phyloP scores from a whole-genome alignment of 2,888 invertebrate species.

The Hypsopygia costalis region DNA sequence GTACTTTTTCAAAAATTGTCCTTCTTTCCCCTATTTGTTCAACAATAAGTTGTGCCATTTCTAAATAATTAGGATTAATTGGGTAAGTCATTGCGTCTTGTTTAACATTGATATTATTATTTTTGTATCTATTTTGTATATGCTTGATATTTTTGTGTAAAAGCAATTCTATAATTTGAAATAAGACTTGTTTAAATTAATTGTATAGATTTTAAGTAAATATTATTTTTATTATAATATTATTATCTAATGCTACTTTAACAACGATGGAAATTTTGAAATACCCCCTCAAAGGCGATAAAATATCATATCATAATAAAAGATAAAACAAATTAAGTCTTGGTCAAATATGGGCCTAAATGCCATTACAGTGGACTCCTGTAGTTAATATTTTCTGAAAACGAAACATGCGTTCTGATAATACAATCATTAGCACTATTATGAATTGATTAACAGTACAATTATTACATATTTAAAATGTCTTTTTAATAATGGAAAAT shows the following conservation, averaged over 20 bases:
- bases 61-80: slow-evolving; percentile 27
- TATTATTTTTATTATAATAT: slow-evolving; percentile 12
- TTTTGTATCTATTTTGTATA: slow-evolving; percentile 14
- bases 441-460: too few relatives aligned
- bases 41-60: slow-evolving; percentile 47
- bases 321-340: too few relatives aligned
- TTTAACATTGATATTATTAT: slow-evolving; percentile 21
- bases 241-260: slow-evolving; percentile 10
- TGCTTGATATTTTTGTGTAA: slow-evolving; percentile 9
- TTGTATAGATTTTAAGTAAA: slow-evolving; percentile 12
- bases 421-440: too few relatives aligned
- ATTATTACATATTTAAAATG: too few relatives aligned
- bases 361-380: too few relatives aligned
- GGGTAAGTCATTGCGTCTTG: slow-evolving; percentile 16
- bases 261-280: slow-evolving; percentile 11
- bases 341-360: too few relatives aligned
- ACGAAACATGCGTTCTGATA: too few relatives aligned
- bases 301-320: too few relatives aligned
- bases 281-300: slow-evolving; percentile 5
- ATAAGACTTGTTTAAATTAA: slow-evolving; percentile 11
- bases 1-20: slow-evolving; percentile 13
- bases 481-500: too few relatives aligned
- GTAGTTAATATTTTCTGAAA: too few relatives aligned
- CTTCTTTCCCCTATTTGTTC: slow-evolving; percentile 31
- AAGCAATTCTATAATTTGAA: background rate